Conservation (phyloP, 1,140 invertebrate genomes). For the Neodiprion fabricii region DNA sequence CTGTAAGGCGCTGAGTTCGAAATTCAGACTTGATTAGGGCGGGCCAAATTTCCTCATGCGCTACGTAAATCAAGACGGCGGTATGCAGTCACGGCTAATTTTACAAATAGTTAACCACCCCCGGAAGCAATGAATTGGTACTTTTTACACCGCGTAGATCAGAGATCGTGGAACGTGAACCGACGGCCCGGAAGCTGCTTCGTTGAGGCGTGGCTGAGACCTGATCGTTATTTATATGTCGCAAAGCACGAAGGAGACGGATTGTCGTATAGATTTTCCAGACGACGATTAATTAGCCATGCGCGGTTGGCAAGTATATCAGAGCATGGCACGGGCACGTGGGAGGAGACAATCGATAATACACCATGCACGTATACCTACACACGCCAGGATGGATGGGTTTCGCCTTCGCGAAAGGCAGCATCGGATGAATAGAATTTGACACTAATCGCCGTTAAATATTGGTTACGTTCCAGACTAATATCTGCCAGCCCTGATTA, state of each 20-base stretch:
- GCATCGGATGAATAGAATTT: not conserved
- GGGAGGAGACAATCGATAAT: too few relatives aligned
- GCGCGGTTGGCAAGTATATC: not conserved
- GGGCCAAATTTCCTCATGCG: too few relatives aligned
- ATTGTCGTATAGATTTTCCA: conserved; percentile 1
- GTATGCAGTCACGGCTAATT: too few relatives aligned
- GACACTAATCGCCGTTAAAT: conserved; percentile 5
- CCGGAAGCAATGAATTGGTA: not conserved
- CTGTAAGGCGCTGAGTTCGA: too few relatives aligned
- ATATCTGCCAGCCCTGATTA: not conserved
- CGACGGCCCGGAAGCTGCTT: not conserved
- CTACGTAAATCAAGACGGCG: too few relatives aligned
- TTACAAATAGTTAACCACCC: too few relatives aligned
- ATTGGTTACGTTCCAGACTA: not conserved
- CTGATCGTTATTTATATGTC: not conserved
- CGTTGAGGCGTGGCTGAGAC: not conserved
- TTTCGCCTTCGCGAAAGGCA: too few relatives aligned
- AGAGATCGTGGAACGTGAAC: not conserved
- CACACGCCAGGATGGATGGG: too few relatives aligned
- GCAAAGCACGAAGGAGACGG: not conserved
- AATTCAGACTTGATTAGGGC: too few relatives aligned
- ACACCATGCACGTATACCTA: too few relatives aligned
- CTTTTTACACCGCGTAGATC: not conserved
- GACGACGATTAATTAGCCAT: conserved; percentile 1
- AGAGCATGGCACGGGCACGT: not conserved